phyloP scores from a whole-genome alignment of 2,797 vertebrate genomes.

The Oreochromis grahami region DNA sequence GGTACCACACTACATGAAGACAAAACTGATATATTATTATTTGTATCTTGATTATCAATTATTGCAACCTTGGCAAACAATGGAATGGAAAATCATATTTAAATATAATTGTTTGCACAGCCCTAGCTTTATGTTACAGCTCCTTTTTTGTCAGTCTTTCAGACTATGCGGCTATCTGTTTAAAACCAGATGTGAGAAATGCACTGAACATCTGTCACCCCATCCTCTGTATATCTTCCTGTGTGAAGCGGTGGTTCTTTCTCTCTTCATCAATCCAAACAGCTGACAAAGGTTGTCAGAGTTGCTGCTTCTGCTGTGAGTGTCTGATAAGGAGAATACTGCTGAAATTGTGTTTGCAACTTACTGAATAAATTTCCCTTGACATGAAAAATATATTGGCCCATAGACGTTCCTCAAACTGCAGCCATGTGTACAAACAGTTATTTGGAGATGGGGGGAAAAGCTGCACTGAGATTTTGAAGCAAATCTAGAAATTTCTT shows the following conservation, averaged over 20 bases:
- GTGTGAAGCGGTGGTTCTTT: not conserved
- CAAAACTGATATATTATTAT: not conserved
- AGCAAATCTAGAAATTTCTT: not conserved
- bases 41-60: not conserved
- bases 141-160: not conserved
- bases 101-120: not conserved
- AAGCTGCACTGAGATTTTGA: not conserved
- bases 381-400: not conserved
- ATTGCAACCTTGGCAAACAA: not conserved
- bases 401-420: not conserved
- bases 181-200: slow-evolving; percentile 8
- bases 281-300: not conserved
- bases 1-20: not conserved
- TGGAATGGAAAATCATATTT: not conserved
- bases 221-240: not conserved
- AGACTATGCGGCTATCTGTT: not conserved
- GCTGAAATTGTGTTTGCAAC: not conserved
- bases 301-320: not conserved
- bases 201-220: not conserved
- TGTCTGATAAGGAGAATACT: slow-evolving; percentile 7
- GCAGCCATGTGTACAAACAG: not conserved
- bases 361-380: not conserved
- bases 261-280: slow-evolving; percentile 9
- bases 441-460: not conserved
- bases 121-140: not conserved